Conservation (phyloP, 2,888 invertebrate genomes). For the Tillus elongatus region DNA sequence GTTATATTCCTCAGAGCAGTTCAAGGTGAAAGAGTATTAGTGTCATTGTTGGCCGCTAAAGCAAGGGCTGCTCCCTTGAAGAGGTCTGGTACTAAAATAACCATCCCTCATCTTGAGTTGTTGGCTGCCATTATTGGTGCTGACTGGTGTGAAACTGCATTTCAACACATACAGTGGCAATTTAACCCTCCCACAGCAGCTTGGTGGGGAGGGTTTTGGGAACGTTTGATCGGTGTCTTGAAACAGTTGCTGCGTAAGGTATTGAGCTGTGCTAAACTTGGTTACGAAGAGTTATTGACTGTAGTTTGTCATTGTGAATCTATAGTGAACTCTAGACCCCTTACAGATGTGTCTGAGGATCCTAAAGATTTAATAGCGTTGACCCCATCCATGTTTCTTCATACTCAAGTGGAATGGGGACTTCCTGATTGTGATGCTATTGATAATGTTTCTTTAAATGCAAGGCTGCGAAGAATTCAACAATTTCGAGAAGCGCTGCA, state of each 20-base stretch:
- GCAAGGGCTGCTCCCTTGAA: constrained; percentile 24
- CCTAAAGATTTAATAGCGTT: too few relatives aligned
- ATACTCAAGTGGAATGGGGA: constrained; percentile 20
- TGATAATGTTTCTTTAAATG: constrained; percentile 12
- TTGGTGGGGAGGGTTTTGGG: too few relatives aligned
- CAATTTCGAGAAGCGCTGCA: constrained; percentile 17
- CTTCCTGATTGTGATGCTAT: constrained; percentile 15
- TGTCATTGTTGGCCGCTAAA: constrained; percentile 19
- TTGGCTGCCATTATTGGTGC: constrained; percentile 25
- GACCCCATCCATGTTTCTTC: too few relatives aligned
- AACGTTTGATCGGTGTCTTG: too few relatives aligned
- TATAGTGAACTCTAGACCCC: constrained; percentile 15
- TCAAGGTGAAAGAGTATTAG: too few relatives aligned
- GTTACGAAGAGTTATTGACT: constrained; percentile 15
- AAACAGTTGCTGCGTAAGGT: too few relatives aligned
- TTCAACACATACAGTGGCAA: too few relatives aligned
- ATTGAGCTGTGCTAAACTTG: too few relatives aligned
- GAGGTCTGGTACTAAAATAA: too few relatives aligned
- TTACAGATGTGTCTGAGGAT: too few relatives aligned
- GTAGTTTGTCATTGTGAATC: constrained; percentile 27
- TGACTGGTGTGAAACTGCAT: constrained; percentile 11
- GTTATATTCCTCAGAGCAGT: too few relatives aligned
- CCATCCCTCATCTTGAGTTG: constrained; percentile 28
- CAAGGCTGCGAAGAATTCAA: constrained; percentile 15
- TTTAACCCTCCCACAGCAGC: too few relatives aligned